Evolutionary conservation across 64 coral and sea anemone genomes (phyloP), one percentile per base, ranked within the genome.

Genomic region (Pachyseris speciosa): DNA sequence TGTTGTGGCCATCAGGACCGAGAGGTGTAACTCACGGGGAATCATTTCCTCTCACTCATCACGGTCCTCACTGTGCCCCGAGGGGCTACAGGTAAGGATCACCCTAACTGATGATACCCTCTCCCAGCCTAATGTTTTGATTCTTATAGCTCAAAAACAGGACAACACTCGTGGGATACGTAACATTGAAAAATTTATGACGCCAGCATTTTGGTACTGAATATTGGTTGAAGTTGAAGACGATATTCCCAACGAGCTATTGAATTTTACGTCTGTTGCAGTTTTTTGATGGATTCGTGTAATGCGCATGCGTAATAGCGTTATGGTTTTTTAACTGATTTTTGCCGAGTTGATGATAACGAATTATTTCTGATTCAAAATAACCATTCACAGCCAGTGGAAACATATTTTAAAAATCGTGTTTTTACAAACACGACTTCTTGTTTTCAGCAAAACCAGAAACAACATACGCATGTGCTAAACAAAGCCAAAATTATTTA

Each of bases 41-140:
- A 75, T 96, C 94, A 96, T 96, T 55, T 60, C 57, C 74, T 48
- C 83, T 86, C 64, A 42, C 25, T 96, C 94, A 96, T 96, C 94
- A 96, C 65, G 30, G 83, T 57, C 94, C 94, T 96, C 79, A 92
- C 94, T 96, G 89, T 84, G 89, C 89, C 94, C 75, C 53, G 43
- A 36, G 5, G 75, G 94, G 89, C 89, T 48, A 80, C 94, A 96
- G 94, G 89, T 92, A 92, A 96, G 94, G 94, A 96, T 96, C 84
- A 96, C 89, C 94, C 94, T 84, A 59, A 69, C 94, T 88, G 89
- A 96, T 96, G 55, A 92, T 95, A 71, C 25, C 0, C 32, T 1
- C 0, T 3, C 0, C 0, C 10, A 0, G 0, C 0, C 0, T 44
- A 4, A 39, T 10, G 0, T 16, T 12, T 34, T 27, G 38, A 0